Evolutionary conservation across 2,888 invertebrate species (phyloP).

Genomic region (Agrochola lota): DNA sequence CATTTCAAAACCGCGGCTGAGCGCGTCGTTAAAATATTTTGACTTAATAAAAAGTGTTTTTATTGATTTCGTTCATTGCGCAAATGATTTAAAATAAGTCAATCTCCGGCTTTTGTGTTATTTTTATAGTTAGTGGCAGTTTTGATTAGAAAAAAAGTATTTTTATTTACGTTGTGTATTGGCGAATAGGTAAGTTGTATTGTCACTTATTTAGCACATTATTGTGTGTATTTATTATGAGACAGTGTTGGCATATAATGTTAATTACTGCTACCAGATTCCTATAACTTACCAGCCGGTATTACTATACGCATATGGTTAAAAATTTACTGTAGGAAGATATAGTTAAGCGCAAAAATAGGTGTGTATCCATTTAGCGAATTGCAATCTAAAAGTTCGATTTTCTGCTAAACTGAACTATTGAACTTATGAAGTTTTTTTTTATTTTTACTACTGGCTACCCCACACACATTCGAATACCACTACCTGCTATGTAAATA

Average conservation of each 20-base stretch:
- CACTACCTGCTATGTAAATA: no score
- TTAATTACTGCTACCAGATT: neutral
- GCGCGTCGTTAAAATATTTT: constrained; percentile 27
- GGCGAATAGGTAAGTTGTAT: constrained; percentile 22
- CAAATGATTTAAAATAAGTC: constrained; percentile 35
- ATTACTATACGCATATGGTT: no score
- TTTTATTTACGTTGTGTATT: neutral
- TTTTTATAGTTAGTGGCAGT: constrained; percentile 1
- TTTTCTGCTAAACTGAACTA: no score
- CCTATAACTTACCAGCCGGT: neutral
- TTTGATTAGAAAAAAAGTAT: constrained; percentile 1
- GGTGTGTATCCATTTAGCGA: no score
- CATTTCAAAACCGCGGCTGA: neutral
- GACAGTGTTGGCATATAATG: neutral
- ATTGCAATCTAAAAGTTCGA: no score
- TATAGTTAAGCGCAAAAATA: no score
- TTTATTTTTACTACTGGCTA: no score
- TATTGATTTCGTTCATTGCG: neutral
- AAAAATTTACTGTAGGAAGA: no score
- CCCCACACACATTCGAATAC: no score
- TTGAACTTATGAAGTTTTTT: no score
- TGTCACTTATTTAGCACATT: neutral
- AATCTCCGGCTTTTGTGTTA: neutral
- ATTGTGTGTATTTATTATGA: neutral
- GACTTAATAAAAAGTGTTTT: constrained; percentile 20